Conservation (phyloP, 2,797 vertebrate genomes). For the Anableps anableps region DNA sequence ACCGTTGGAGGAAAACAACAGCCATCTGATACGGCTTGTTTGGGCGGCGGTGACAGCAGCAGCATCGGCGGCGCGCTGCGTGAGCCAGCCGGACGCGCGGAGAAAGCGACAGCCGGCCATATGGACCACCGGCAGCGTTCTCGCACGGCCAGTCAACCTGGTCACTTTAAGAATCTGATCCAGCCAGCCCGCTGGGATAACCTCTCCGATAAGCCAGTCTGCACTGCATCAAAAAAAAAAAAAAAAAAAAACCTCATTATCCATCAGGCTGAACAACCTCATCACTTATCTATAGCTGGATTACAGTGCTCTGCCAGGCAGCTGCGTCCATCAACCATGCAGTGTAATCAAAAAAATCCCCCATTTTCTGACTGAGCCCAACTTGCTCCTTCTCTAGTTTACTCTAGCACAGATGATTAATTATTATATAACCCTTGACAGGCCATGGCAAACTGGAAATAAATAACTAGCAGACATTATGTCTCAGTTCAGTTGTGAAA, state of each 20-base stretch:
- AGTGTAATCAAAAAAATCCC: neutral
- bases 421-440: conserved; percentile 59
- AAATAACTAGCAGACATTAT: conserved; percentile 60
- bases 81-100: conserved; percentile 34
- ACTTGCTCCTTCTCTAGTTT: neutral
- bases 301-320: neutral
- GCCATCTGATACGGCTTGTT: conserved; percentile 12
- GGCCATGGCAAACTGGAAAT: conserved; percentile 58
- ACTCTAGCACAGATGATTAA: conserved; percentile 39
- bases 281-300: conserved; percentile 22
- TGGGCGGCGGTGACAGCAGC: neutral
- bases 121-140: conserved; percentile 65
- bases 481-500: conserved; percentile 27
- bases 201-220: neutral
- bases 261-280: conserved; percentile 49
- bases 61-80: neutral
- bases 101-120: conserved; percentile 62
- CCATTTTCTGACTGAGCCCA: neutral
- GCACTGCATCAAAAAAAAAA: neutral
- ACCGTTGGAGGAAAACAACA: neutral
- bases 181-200: conserved; percentile 11
- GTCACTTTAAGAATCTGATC: conserved; percentile 68
- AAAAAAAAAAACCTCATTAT: conserved; percentile 33
- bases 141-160: conserved; percentile 63
- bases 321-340: too few relatives aligned